phyloP scores from a whole-genome alignment of 2,888 invertebrate species.

The Galerucella pusilla region DNA sequence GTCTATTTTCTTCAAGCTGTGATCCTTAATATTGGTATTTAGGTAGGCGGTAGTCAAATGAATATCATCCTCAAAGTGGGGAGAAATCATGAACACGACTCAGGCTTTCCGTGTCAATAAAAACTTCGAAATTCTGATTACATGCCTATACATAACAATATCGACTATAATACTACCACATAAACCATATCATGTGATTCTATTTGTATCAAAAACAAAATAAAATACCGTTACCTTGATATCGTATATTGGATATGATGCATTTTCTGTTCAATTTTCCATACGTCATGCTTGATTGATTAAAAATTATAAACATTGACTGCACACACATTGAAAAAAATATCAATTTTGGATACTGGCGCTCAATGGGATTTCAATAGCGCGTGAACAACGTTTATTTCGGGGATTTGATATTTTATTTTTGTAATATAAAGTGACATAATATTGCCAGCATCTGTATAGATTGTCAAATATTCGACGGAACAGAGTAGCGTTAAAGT shows the following conservation, averaged over 20 bases:
- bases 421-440: too few relatives aligned
- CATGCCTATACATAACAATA: too few relatives aligned
- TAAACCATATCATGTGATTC: neutral
- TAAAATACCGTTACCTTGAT: neutral
- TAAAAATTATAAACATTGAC: neutral
- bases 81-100: too few relatives aligned
- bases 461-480: neutral
- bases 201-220: neutral
- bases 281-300: neutral
- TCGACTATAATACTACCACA: neutral
- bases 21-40: too few relatives aligned
- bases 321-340: neutral
- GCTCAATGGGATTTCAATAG: neutral
- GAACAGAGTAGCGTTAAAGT: too few relatives aligned
- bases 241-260: neutral
- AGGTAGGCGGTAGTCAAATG: too few relatives aligned
- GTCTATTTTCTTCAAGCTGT: too few relatives aligned
- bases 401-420: neutral
- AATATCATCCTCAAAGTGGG: too few relatives aligned
- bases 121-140: too few relatives aligned
- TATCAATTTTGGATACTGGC: neutral
- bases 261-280: constrained; percentile 3
- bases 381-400: neutral
- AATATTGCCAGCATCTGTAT: neutral
- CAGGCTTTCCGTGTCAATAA: too few relatives aligned